These are phyloP conservation scores for Premnoplex brunnescens DNA, from an alignment of 2,797 vertebrate genomes.

Conservation along the genomic window DNA sequence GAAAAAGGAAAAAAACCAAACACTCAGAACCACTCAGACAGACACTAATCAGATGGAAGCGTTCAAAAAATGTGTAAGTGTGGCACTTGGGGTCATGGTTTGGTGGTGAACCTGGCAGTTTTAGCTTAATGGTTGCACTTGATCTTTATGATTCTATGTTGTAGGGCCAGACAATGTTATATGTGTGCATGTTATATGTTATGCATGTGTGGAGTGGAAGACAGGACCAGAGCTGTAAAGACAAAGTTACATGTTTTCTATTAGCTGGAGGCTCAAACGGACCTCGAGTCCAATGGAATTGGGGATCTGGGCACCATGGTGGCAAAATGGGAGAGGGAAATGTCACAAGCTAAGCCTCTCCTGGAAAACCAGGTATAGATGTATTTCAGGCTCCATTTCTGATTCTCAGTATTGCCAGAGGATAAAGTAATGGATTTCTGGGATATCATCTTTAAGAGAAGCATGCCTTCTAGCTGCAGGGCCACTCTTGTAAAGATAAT, in stretches of 20 bases:
- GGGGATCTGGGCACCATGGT: no score
- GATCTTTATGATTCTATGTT: neutral
- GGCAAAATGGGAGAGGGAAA: neutral
- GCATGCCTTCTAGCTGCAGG: neutral
- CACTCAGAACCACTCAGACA: neutral
- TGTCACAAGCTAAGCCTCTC: neutral
- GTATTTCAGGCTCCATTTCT: neutral
- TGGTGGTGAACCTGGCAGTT: neutral
- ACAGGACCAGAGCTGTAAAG: neutral
- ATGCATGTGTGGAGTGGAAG: rapidly evolving
- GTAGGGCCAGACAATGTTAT: neutral
- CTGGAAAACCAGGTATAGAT: neutral
- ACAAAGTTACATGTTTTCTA: neutral
- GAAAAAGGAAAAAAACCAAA: neutral
- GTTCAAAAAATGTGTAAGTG: neutral
- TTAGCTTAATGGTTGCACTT: neutral
- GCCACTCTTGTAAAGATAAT: neutral
- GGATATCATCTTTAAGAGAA: neutral
- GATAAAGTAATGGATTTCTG: neutral
- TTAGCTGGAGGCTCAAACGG: neutral
- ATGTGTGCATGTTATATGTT: neutral
- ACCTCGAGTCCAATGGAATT: neutral
- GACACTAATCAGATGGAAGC: neutral
- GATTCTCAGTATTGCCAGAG: neutral
- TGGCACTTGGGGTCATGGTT: neutral